These are phyloP conservation scores for Eumacrocentrus americanus DNA, from an alignment of 2,888 invertebrate species.

Conservation along the genomic window DNA sequence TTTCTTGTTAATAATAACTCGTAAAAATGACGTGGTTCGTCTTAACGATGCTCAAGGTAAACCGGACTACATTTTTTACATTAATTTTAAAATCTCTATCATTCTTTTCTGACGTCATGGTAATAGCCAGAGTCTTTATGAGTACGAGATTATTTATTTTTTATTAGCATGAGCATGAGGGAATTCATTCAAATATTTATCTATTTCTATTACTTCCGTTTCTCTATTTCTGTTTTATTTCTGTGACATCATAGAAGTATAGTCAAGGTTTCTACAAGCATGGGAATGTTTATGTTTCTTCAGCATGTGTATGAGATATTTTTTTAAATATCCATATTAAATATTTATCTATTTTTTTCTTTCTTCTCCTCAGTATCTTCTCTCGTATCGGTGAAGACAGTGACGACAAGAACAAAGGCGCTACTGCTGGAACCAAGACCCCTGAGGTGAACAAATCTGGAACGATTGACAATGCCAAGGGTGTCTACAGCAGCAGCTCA, in stretches of 20 bases:
- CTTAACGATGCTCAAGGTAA: neutral
- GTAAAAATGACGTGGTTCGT: neutral
- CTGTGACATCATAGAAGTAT: no score
- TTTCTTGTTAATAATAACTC: neutral
- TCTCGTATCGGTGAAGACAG: slow-evolving; percentile 60
- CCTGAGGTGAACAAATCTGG: slow-evolving; percentile 52
- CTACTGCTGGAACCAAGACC: neutral
- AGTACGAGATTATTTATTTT: neutral
- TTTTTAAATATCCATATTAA: no score
- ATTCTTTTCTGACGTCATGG: neutral
- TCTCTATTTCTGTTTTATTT: neutral
- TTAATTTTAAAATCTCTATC: neutral
- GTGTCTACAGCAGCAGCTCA: slow-evolving; percentile 63
- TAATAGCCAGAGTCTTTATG: no score
- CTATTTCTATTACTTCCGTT: neutral
- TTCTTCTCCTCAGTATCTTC: slow-evolving; percentile 42
- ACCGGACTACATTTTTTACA: slow-evolving; percentile 1
- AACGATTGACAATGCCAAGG: slow-evolving; percentile 60
- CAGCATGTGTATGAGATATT: no score
- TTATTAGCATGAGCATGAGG: neutral
- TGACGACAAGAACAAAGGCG: slow-evolving; percentile 31
- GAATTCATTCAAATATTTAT: neutral
- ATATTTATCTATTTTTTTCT: neutral
- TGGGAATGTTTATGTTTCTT: no score
- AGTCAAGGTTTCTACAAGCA: no score